phyloP scores from a whole-genome alignment of 2,888 invertebrate species.

The Pristionchus japonicus region DNA sequence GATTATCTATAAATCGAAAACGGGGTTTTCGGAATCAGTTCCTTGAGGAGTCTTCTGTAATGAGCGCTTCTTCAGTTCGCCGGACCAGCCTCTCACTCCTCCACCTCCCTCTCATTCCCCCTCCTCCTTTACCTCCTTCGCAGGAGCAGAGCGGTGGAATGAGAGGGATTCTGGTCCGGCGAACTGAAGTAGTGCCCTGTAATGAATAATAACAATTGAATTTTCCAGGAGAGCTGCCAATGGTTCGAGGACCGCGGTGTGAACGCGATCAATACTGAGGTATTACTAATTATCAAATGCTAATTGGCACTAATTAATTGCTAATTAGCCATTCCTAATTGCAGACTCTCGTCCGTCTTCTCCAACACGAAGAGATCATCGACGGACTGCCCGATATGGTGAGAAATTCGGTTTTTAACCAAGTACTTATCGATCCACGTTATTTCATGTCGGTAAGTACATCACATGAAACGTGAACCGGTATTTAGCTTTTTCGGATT shows the following conservation, averaged over 20 bases:
- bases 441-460: background rate
- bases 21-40: too few species aligned
- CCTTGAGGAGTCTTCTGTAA: too few species aligned
- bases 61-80: too few species aligned
- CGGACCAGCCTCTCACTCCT: too few species aligned
- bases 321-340: background rate
- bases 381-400: constrained; percentile 35
- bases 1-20: too few species aligned
- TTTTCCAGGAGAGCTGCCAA: background rate
- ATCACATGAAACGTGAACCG: too few species aligned
- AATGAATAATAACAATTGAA: background rate
- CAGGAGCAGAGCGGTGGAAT: too few species aligned
- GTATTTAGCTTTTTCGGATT: background rate
- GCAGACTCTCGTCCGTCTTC: background rate
- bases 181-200: too few species aligned
- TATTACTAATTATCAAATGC: background rate
- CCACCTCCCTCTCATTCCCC: too few species aligned
- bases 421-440: background rate
- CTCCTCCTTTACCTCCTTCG: too few species aligned
- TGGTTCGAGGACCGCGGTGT: background rate
- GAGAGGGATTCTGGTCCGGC: too few species aligned
- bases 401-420: background rate
- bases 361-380: constrained; percentile 9
- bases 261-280: constrained; percentile 4
- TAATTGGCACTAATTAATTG: too few species aligned